Evolutionary conservation across 1,140 invertebrate species (phyloP), one percentile per base, ranked within the genome.

Genomic region (Colletes latitarsis): DNA sequence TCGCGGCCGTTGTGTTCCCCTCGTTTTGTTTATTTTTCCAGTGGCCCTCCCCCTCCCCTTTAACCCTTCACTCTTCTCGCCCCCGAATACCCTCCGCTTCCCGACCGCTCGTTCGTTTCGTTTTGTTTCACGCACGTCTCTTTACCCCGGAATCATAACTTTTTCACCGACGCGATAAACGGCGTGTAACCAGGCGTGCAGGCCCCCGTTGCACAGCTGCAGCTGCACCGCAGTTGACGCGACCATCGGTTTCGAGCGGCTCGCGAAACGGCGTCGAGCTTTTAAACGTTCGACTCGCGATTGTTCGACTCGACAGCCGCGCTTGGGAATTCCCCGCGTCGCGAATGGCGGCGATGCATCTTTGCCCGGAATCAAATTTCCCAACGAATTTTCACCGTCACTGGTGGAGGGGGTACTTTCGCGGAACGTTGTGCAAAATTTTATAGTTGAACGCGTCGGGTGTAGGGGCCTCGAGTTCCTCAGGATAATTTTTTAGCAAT

Each of bases 121-220:
- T 76, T 67, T 84, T 69, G 43, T 81, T 71, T 72, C 53, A 43
- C 43, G 19, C n/a, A 6, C n/a, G 30, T 49, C 82, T 84, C 63
- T 83, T 83, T 84, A 80, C 68, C 43, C 58, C 39, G 46, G 41
- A 80, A 75, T 83, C 70, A 83, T 84, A 81, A 85, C 67, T 81
- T 75, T 81, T 58, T 79, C 82, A 75, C 21, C 71, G 53, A 83
- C 52, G 63, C 76, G 60, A 74, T 81, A 84, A 84, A 84, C 71
- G 49, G 64, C 57, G 69, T 71, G 81, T 78, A 79, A 83, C 69
- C 82, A 69, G 71, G 62, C 82, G 82, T 79, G 41, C 67, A 82
- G 68, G 30, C 30, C 30, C 21, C 60, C 60, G 9, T 15, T 30
- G 19, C 60, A 39, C 67, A 60, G 39, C 64, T 14, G 46, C 58